These are phyloP conservation scores for Callosobruchus maculatus DNA, from an alignment of 2,888 invertebrate species.

Conservation along the genomic window DNA sequence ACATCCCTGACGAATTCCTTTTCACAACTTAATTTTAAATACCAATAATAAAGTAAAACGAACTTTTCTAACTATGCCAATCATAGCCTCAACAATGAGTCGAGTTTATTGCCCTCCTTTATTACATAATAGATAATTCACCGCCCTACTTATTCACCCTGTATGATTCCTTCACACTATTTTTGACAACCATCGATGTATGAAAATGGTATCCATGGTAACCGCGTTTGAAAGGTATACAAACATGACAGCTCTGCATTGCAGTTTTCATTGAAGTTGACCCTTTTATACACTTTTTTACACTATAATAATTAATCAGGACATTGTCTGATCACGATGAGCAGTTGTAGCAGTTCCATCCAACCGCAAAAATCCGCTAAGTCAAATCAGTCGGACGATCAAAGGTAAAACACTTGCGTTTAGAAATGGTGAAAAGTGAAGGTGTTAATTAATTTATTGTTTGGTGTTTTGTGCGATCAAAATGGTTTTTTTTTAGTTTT, in stretches of 20 bases:
- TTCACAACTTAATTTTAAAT: no score
- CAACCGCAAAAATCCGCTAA: slow-evolving; percentile 27
- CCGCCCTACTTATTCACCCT: not conserved
- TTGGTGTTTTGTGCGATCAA: not conserved
- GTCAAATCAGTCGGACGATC: slow-evolving; percentile 18
- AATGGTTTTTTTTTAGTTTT: no score
- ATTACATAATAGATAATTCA: not conserved
- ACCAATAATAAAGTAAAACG: no score
- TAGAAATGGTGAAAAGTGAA: not conserved
- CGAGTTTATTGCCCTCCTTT: not conserved
- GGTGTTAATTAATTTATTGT: not conserved
- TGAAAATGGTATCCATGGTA: not conserved
- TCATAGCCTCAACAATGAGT: not conserved
- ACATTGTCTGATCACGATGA: slow-evolving; percentile 18
- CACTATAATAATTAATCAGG: not conserved
- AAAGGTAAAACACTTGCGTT: slow-evolving; percentile 4
- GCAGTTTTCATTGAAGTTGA: slow-evolving; percentile 32
- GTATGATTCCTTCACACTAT: not conserved
- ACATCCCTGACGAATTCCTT: no score
- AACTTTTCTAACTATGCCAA: not conserved
- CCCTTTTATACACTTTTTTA: slow-evolving; percentile 23
- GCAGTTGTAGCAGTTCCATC: slow-evolving; percentile 30
- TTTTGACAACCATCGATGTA: not conserved
- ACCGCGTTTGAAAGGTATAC: slow-evolving; percentile 27
- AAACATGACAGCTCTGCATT: slow-evolving; percentile 44